These are phyloP conservation scores for Acropora tenuis DNA, from an alignment of 64 coral and sea anemone species.

Conservation along the genomic window DNA sequence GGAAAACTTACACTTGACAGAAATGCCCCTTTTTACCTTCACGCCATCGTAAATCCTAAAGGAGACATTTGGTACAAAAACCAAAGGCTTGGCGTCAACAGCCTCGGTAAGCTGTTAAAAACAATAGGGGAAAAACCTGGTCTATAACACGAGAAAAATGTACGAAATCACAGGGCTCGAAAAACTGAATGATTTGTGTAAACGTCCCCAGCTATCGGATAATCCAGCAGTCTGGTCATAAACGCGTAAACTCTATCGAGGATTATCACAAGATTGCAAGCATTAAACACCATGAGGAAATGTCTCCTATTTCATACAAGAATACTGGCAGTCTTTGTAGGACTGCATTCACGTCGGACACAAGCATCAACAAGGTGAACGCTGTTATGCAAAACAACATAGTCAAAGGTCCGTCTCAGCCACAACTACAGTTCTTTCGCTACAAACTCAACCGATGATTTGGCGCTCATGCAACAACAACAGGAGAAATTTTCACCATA, in stretches of 20 bases:
- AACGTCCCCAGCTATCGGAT: constrained; percentile 35
- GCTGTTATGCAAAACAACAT: too few species aligned
- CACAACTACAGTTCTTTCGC: neutral
- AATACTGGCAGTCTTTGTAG: too few species aligned
- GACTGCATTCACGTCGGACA: too few species aligned
- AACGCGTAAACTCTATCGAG: constrained; percentile 41
- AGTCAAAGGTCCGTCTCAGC: neutral
- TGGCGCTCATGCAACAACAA: too few species aligned
- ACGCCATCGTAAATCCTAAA: constrained; percentile 17
- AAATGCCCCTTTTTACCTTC: constrained; percentile 36
- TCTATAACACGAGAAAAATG: neutral
- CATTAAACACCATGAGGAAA: constrained; percentile 35
- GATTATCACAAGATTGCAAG: constrained; percentile 25
- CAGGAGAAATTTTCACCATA: too few species aligned
- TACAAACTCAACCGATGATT: too few species aligned
- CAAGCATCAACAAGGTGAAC: too few species aligned
- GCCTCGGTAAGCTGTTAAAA: constrained; percentile 55
- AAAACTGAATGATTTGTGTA: constrained; percentile 52
- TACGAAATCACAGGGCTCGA: constrained; percentile 14
- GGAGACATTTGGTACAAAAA: constrained; percentile 63
- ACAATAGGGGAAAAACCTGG: constrained; percentile 34
- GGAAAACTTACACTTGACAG: neutral
- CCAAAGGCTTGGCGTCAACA: constrained; percentile 41
- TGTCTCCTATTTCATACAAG: neutral
- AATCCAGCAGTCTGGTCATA: constrained; percentile 35